Conservation (phyloP, 1,140 invertebrate species). For the Spodoptera frugiperda region DNA sequence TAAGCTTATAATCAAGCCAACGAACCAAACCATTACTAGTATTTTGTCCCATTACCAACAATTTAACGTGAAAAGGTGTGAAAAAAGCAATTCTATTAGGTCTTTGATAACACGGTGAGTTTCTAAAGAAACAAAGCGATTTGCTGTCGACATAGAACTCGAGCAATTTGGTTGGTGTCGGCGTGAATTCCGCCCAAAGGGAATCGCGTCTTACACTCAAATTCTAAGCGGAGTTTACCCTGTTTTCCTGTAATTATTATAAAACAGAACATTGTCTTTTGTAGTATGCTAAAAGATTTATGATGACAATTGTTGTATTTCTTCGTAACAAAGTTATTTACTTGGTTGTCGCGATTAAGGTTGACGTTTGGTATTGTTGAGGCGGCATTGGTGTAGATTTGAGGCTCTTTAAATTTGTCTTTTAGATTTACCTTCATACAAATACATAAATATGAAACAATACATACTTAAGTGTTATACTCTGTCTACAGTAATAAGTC, state of each 20-base stretch:
- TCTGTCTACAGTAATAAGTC: background rate
- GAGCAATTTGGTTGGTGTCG: slow-evolving; percentile 41
- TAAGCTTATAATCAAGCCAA: too few species aligned
- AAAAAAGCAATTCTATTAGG: slow-evolving; percentile 24
- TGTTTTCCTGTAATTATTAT: slow-evolving; percentile 43
- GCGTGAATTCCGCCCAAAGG: slow-evolving; percentile 38
- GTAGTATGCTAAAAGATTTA: slow-evolving; percentile 36
- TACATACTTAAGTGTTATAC: background rate
- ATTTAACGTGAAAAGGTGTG: background rate
- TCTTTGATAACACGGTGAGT: slow-evolving; percentile 32
- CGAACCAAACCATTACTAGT: too few species aligned
- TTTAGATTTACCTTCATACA: background rate
- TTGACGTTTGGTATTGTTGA: background rate
- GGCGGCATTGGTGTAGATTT: background rate
- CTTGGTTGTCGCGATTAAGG: background rate
- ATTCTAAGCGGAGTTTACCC: slow-evolving; percentile 24
- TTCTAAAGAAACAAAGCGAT: slow-evolving; percentile 28
- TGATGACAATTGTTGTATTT: slow-evolving; percentile 29
- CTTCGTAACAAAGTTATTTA: slow-evolving; percentile 25
- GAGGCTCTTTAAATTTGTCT: background rate
- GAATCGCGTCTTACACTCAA: slow-evolving; percentile 21
- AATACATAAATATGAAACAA: background rate
- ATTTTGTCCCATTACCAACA: too few species aligned
- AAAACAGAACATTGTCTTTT: slow-evolving; percentile 30
- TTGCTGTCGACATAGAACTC: background rate